phyloP scores from a whole-genome alignment of 1,140 invertebrate species.

The Leptinotarsa texana region DNA sequence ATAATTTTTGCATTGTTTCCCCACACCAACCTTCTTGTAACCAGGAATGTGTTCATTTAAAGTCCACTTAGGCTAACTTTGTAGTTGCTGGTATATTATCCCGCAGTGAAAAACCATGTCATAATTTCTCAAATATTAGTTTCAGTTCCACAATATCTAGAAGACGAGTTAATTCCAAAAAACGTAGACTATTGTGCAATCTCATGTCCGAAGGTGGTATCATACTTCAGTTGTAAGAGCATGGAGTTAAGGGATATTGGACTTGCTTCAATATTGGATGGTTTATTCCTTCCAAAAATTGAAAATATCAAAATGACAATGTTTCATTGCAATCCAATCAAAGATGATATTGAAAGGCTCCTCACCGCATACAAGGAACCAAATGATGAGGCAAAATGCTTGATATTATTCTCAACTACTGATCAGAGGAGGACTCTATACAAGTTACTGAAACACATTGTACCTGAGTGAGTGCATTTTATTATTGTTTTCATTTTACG shows the following conservation, averaged over 20 bases:
- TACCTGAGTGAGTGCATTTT: constrained; percentile 39
- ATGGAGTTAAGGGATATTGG: constrained; percentile 24
- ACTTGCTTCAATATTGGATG: constrained; percentile 41
- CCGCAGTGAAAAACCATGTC: not conserved
- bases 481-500: too few species aligned
- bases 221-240: constrained; percentile 34
- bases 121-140: constrained; percentile 12
- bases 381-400: constrained; percentile 40
- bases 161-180: constrained; percentile 40
- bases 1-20: too few species aligned
- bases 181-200: constrained; percentile 40
- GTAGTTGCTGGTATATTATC: not conserved
- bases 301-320: constrained; percentile 38
- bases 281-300: constrained; percentile 42
- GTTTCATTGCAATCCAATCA: constrained; percentile 39
- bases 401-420: constrained; percentile 39
- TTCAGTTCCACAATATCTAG: constrained; percentile 43
- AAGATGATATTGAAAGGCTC: constrained; percentile 16
- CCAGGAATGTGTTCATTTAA: too few species aligned
- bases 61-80: too few species aligned
- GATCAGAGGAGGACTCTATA: constrained; percentile 31
- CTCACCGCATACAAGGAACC: constrained; percentile 31
- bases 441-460: constrained; percentile 37
- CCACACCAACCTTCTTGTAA: too few species aligned
- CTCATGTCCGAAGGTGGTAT: constrained; percentile 43